Conservation (phyloP, 2,888 invertebrate genomes). For the Lepidocyrtinus sp. region DNA sequence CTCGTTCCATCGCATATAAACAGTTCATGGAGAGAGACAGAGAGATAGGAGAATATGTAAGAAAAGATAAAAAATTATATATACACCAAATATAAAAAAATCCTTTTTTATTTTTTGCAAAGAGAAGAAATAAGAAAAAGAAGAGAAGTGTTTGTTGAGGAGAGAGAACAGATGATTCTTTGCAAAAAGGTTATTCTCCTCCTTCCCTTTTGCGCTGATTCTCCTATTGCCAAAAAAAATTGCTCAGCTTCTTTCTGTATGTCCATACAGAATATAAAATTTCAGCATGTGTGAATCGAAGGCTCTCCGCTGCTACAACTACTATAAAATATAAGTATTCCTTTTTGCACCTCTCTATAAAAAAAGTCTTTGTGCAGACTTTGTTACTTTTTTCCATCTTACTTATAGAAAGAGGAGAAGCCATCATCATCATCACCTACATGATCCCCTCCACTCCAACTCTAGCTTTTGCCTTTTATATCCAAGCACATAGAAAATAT, state of each 20-base stretch:
- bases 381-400: conserved; percentile 38
- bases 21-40: conserved; percentile 31
- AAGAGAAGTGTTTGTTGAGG: conserved; percentile 29
- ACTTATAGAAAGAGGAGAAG: conserved; percentile 3
- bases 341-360: conserved; percentile 12
- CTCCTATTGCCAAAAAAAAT: conserved; percentile 58
- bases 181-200: conserved; percentile 62
- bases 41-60: conserved; percentile 10
- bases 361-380: conserved; percentile 31
- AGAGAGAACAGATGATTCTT: conserved; percentile 60
- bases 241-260: conserved; percentile 37
- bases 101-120: conserved; percentile 8
- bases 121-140: conserved; percentile 37
- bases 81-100: conserved; percentile 11
- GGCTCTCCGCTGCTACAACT: not conserved
- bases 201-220: conserved; percentile 61
- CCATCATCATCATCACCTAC: conserved; percentile 4
- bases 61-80: conserved; percentile 26
- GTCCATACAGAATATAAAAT: conserved; percentile 7
- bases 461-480: not conserved
- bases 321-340: not conserved
- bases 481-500: conserved; percentile 4
- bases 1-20: conserved; percentile 17
- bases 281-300: conserved; percentile 2
- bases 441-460: not conserved